Conservation (phyloP, 2,113 vertebrate genomes). For the Halichoeres trimaculatus region DNA sequence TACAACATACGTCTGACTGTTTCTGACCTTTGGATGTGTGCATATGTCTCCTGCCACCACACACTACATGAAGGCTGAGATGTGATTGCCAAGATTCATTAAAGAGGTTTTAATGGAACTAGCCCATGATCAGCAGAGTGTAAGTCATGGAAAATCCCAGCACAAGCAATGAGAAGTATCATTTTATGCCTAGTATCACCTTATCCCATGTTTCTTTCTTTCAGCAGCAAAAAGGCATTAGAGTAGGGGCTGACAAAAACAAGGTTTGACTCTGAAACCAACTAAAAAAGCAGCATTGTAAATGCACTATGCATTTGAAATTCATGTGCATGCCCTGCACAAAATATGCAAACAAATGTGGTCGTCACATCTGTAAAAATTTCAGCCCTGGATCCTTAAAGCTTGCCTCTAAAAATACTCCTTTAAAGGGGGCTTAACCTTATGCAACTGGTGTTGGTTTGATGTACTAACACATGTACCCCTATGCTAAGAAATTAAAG, state of each 20-base stretch:
- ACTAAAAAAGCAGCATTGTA: slow-evolving; percentile 79
- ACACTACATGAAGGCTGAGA: slow-evolving; percentile 55
- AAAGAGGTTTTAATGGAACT: slow-evolving; percentile 59
- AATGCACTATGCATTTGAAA: slow-evolving; percentile 76
- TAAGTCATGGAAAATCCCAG: slow-evolving; percentile 56
- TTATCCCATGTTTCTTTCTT: slow-evolving; percentile 51
- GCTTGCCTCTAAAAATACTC: slow-evolving; percentile 47
- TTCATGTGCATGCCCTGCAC: slow-evolving; percentile 69
- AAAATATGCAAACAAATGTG: slow-evolving; percentile 76
- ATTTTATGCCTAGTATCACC: slow-evolving; percentile 64
- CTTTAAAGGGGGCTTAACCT: slow-evolving; percentile 55
- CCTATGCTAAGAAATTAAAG: slow-evolving; percentile 56
- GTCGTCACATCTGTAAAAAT: slow-evolving; percentile 49
- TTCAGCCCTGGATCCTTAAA: slow-evolving; percentile 50
- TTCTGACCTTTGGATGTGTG: slow-evolving; percentile 53
- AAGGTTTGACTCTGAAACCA: slow-evolving; percentile 64
- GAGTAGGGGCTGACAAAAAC: slow-evolving; percentile 67
- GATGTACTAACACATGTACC: slow-evolving; percentile 46
- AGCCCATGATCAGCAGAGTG: slow-evolving; percentile 44
- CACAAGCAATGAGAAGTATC: slow-evolving; percentile 49
- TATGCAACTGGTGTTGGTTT: slow-evolving; percentile 59
- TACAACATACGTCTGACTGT: slow-evolving; percentile 28
- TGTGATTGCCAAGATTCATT: slow-evolving; percentile 59
- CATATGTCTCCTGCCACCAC: slow-evolving; percentile 48
- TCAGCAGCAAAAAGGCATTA: slow-evolving; percentile 81